Base-by-base conservation (phyloP, 2,797 vertebrate genomes). In the Ispidina lecontei region DNA sequence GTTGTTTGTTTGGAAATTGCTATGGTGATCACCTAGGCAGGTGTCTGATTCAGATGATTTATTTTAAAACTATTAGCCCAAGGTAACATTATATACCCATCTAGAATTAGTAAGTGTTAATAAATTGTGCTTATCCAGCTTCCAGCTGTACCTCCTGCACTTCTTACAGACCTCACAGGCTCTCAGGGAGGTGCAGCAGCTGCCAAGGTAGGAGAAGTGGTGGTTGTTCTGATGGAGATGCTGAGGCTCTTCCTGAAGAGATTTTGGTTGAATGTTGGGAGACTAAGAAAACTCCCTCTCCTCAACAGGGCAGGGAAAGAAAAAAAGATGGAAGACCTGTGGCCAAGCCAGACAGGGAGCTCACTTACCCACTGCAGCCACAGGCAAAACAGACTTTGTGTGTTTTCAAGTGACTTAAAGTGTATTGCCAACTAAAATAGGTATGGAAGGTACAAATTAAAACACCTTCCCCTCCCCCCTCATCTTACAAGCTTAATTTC, bases 1-100 rank as follows among this genome's bases (percentile, higher is more conserved):
- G 18, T 12, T 94, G 0, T 95, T 96, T 96, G 90, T 95, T 95
- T 91, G 73, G 86, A 12, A 19, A 73, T 91, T 47, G 33, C 93
- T 74, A 65, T 52, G 71, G 91, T 3, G 49, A 91, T 52, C 43
- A 91, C 82, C 79, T 75, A 68, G 49, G 77, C 80, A 94, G 88
- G 86, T 92, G 37, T 74, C 51, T 84, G 51, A 84, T 46, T 62
- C 37, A 47, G 68, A 84, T 84, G 71, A 95, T 76, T 91, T 78
- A 76, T 63, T 76, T 86, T 22, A 5, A 75, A 94, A 70, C 5
- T 2, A 84, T 94, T 82, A 64, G 89, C 93, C 91, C 71, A 79
- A 93, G 94, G 95, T 90, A 93, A 93, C 19, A 16, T 37, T 70
- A 58, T 47, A 82, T 60, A 89, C 71, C 58, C 14, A 47, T 52